Conservation (phyloP, 2,888 invertebrate genomes). For the Phengaris alcon region DNA sequence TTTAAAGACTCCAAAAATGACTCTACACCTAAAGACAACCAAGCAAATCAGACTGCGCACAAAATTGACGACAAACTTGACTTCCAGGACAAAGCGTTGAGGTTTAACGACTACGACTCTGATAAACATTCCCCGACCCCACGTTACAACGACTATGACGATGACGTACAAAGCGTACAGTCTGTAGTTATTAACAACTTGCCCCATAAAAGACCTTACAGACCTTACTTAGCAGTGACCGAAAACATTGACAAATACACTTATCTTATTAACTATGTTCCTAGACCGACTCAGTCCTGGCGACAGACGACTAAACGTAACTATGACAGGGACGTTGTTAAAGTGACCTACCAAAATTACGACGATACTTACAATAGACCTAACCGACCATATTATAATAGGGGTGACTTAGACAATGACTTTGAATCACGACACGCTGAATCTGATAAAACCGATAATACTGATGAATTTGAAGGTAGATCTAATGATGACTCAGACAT, state of each 20-base stretch:
- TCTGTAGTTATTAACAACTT: slow-evolving; percentile 66
- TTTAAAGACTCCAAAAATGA: slow-evolving; percentile 44
- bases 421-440: slow-evolving; percentile 53
- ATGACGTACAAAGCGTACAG: slow-evolving; percentile 63
- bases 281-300: slow-evolving; percentile 71
- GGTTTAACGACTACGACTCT: slow-evolving; percentile 55
- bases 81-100: slow-evolving; percentile 72
- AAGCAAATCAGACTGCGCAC: slow-evolving; percentile 48
- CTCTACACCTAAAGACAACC: slow-evolving; percentile 40
- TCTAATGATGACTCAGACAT: slow-evolving; percentile 53
- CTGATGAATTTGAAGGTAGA: slow-evolving; percentile 60
- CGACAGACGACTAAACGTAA: slow-evolving; percentile 62
- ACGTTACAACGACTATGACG: slow-evolving; percentile 56
- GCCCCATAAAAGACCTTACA: slow-evolving; percentile 63
- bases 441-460: slow-evolving; percentile 49
- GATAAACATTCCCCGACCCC: slow-evolving; percentile 52
- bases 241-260: slow-evolving; percentile 74
- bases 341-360: slow-evolving; percentile 72
- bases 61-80: slow-evolving; percentile 81
- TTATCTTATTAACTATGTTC: slow-evolving; percentile 76
- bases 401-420: slow-evolving; percentile 48
- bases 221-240: slow-evolving; percentile 70
- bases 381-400: slow-evolving; percentile 62
- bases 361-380: slow-evolving; percentile 70
- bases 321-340: slow-evolving; percentile 65